phyloP scores from a whole-genome alignment of 2,797 vertebrate species.

The Tenualosa ilisha region DNA sequence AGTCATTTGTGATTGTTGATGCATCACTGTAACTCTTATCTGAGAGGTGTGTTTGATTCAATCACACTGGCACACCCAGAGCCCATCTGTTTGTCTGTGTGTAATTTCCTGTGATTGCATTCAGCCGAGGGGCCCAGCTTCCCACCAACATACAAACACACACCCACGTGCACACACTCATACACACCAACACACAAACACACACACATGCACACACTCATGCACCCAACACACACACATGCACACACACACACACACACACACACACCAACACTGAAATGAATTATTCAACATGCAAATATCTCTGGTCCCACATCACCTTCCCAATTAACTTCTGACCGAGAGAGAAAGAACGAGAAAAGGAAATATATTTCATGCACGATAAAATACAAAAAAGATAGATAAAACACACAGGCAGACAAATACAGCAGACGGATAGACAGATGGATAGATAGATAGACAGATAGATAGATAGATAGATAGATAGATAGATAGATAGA shows the following conservation, averaged over 20 bases:
- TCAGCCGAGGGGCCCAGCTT: background rate
- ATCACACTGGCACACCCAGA: background rate
- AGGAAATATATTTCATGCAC: background rate
- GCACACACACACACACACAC: background rate
- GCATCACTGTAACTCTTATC: background rate
- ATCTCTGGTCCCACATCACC: slow-evolving; percentile 16
- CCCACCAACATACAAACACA: background rate
- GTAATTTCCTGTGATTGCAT: slow-evolving; percentile 15
- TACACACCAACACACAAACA: background rate
- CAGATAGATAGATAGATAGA: background rate
- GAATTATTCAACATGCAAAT: slow-evolving; percentile 24
- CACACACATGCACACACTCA: background rate
- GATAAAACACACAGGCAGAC: background rate
- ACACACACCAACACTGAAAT: background rate
- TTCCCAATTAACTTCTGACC: slow-evolving; percentile 14
- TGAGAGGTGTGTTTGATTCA: slow-evolving; percentile 22
- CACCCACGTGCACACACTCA: background rate
- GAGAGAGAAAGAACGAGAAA: background rate
- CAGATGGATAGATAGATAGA: too few relatives aligned
- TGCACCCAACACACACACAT: background rate
- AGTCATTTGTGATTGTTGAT: background rate
- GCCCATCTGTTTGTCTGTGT: slow-evolving; percentile 12
- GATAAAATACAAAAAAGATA: background rate
- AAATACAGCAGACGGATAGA: too few relatives aligned
- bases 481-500: background rate